Percentiles rank a stretch among this genome's conserved stretches.
Conservation (phyloP, 2,797 vertebrate species). For the Urocyon cinereoargenteus region DNA sequence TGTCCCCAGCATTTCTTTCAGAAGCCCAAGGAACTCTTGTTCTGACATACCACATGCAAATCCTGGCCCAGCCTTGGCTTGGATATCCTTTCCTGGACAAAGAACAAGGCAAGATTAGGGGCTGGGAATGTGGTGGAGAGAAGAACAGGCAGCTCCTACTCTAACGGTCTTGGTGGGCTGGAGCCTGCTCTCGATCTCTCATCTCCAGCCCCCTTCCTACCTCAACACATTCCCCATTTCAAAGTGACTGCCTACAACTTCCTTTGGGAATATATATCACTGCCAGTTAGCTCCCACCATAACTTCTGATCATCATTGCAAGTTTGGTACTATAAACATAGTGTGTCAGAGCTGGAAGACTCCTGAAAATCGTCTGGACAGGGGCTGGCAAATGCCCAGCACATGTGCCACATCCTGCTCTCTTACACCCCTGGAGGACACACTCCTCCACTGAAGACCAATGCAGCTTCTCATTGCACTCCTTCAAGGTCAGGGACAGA, state of each 20-base stretch:
- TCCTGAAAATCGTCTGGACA: background rate
- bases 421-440: background rate
- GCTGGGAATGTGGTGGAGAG: background rate
- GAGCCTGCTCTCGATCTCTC: background rate
- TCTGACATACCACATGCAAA: constrained; percentile 48
- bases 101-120: constrained; percentile 38
- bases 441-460: background rate
- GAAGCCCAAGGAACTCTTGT: background rate
- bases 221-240: background rate
- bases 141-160: background rate
- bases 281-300: background rate
- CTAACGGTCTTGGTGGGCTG: background rate
- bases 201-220: background rate
- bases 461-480: background rate
- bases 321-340: background rate
- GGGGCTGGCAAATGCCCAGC: background rate
- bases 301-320: background rate
- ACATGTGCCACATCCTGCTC: background rate
- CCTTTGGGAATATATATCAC: background rate
- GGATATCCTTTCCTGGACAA: constrained; percentile 27
- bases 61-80: constrained; percentile 45
- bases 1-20: constrained; percentile 22
- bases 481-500: background rate
- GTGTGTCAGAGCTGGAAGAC: background rate
- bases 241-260: background rate